phyloP scores from a whole-genome alignment of 1,140 invertebrate genomes.

The Doryteuthis pealeii region DNA sequence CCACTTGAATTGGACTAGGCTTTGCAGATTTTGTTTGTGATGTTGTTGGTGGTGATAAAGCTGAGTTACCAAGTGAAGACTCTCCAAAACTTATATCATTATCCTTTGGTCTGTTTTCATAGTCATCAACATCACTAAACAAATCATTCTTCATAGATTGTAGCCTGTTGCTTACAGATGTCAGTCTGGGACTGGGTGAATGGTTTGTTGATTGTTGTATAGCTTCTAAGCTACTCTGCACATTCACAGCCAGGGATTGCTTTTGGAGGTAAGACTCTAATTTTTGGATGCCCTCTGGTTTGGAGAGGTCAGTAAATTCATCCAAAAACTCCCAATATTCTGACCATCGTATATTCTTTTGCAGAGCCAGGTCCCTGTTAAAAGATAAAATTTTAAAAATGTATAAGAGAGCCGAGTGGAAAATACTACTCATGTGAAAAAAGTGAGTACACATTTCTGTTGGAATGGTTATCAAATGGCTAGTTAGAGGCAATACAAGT shows the following conservation, averaged over 20 bases:
- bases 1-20: neutral
- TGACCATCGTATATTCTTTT: slow-evolving; percentile 78
- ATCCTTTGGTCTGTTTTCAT: neutral
- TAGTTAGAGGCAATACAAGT: too few species aligned
- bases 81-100: neutral
- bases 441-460: too few species aligned
- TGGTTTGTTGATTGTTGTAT: neutral
- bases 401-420: too few species aligned
- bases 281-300: slow-evolving; percentile 70
- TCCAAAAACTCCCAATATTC: slow-evolving; percentile 90
- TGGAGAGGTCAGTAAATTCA: slow-evolving; percentile 74
- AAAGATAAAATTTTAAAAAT: slow-evolving; percentile 22
- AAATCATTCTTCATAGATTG: slow-evolving; percentile 12
- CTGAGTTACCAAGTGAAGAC: neutral
- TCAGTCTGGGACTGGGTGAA: neutral
- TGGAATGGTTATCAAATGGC: too few species aligned
- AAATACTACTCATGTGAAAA: too few species aligned
- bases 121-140: neutral
- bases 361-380: slow-evolving; percentile 72
- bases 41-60: slow-evolving; percentile 11
- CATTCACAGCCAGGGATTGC: slow-evolving; percentile 31
- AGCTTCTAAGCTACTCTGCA: slow-evolving; percentile 18
- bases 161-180: neutral
- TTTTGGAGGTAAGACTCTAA: slow-evolving; percentile 75
- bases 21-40: neutral